Evolutionary conservation across 2,113 vertebrate genomes (phyloP), one percentile per base, ranked within the genome.

Genomic region (Chunga burmeisteri): DNA sequence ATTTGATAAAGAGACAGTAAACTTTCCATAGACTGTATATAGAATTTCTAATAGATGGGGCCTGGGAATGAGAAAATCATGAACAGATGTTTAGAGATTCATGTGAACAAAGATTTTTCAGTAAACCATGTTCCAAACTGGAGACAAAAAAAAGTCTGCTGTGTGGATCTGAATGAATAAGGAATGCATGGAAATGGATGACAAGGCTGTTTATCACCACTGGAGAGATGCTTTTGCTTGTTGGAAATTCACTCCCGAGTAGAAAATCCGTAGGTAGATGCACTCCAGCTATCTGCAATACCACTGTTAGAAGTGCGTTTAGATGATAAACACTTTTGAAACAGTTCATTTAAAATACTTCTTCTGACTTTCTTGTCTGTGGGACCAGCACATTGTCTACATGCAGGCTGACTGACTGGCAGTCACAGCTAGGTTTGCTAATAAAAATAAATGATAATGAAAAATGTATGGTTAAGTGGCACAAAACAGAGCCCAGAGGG

Each of bases 51-150:
- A 85, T 58, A 73, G 49, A 58, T 56, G 29, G 36, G 40, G 47
- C 27, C 11, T 86, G 52, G 50, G 56, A 93, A 63, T 32, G 46
- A 83, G 63, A 83, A 91, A 81, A 92, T 13, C 40, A 71, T 65
- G 67, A 92, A 67, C 74, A 97, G 74, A 81, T 93, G 67, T n/a
- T 92, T 67, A 74, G 73, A 94, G 80, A 90, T 71, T 88, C 70
- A 18, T 40, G 38, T 59, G 38, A 96, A 68, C 34, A 79, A 91
- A 80, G 36, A 30, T 50, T 94, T 91, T 93, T 79, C 71, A 90
- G 55, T 75, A 91, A 90, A 83, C 47, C 32, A 18, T 77, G 52
- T 81, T 72, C 49, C 27, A 55, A 90, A 86, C 30, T 44, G 63
- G 63, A 90, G 32, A 73, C 3, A 26, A 81, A 94, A 38, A 38